Base-by-base conservation (phyloP, 1,140 invertebrate species). In the Periplaneta americana region DNA sequence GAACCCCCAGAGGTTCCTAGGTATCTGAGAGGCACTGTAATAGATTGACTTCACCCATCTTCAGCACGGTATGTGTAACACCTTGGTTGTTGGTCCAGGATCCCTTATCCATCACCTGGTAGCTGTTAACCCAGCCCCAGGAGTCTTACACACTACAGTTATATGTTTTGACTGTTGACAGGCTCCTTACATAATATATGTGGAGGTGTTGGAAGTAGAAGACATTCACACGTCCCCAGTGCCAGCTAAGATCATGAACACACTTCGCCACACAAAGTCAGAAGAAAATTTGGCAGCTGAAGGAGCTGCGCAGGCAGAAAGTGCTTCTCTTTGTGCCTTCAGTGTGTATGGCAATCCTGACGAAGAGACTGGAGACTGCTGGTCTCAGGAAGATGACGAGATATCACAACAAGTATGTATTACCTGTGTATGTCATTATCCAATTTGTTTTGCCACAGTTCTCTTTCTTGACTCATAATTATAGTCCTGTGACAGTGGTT, bases 181-280 rank as follows among this genome's bases (percentile, higher is more conserved):
- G 94, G 97, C 98, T 74, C 98, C 98, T 0, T 99, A 98, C 87
- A 96, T 99, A 86, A 95, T 99, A 85, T 99, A 99, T 88, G 95
- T 99, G 36, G 98, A 99, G 90, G 8, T 81, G 17, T 89, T 99
- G 22, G 96, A 98, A 89, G 97, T 98, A 37, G 93, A 96, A 34
- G 96, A 98, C 86, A 91, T 97, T 74, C 93, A 95, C 83, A 93
- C 92, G 18, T 94, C 94, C 22, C 92, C 95, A 22, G 90, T 98
- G 77, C 95, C 95, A 83, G 89, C 91, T 66, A 95, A 97, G 89
- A 92, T 95, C 87, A 93, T 94, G 88, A 93, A 93, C 85, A 93
- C 93, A 15, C 88, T 97, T 83, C 90, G 96, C 84, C 97, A 98
- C 86, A 98, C 97, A 0, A 95, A 96, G 86, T 98, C 97, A 74